Evolutionary conservation across 2,797 vertebrate genomes (phyloP).

Genomic region (Allobates femoralis): DNA sequence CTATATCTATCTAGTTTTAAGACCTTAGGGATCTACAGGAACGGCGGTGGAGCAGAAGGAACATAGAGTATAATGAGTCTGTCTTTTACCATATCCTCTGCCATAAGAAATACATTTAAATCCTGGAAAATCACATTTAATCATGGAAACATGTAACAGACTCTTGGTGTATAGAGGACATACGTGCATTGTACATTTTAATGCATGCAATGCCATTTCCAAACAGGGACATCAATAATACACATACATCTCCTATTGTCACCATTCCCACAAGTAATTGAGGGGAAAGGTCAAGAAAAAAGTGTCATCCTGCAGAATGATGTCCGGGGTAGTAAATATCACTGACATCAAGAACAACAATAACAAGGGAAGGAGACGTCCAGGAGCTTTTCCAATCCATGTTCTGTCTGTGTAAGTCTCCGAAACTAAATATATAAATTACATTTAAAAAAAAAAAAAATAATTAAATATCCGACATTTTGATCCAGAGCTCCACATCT

Average conservation of each 20-base stretch:
- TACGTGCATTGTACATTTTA: not conserved
- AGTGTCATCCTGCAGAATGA: not conserved
- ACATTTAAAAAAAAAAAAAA: too few species aligned
- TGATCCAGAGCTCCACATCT: too few species aligned
- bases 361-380: not conserved
- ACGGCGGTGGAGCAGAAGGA: too few species aligned
- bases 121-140: not conserved
- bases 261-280: not conserved
- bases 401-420: not conserved
- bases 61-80: too few species aligned
- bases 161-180: not conserved
- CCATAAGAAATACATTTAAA: too few species aligned
- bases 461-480: not conserved
- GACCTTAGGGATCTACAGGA: too few species aligned
- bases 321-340: not conserved
- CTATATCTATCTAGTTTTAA: not conserved
- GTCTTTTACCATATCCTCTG: too few species aligned
- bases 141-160: not conserved
- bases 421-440: too few species aligned
- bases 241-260: not conserved
- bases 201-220: not conserved
- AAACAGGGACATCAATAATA: not conserved
- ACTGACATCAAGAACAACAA: too few species aligned
- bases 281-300: slow-evolving; percentile 1
- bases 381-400: not conserved